Base-by-base conservation (phyloP, 2,113 vertebrate genomes). In the Melierax canorus region DNA sequence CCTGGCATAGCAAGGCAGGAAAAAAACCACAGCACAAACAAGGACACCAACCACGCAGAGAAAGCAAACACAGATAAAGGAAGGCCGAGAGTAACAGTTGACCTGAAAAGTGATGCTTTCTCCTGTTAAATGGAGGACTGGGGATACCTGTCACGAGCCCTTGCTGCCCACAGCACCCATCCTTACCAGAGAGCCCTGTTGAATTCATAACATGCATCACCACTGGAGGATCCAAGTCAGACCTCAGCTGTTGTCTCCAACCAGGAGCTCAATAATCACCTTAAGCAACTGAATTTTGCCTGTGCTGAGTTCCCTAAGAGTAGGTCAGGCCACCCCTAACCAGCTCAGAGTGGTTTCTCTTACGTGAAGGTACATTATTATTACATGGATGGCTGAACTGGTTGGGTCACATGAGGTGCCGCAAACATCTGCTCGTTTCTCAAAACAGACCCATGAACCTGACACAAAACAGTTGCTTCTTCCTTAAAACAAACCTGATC, bases 361-460 rank as follows among this genome's bases (percentile, higher is more conserved):
- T 48, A 32, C 18, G 13, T 4, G 18, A 82, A 48, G 15, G 51
- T 58, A 77, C 17, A 56, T 10, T 58, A 60, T 53, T 58, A 34
- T 26, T 32, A 53, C 27, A 45, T 21, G 12, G 38, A 58, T 18
- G 41, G 46, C 15, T 48, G 76, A 83, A 72, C 27, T 2, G 1
- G 1, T 1, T 63, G 62, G 27, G n/a, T 30, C 2, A 9, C 45
- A 24, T 3, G 15, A 75, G 41, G 4, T 6, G 4, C 60, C 62
- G 32, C 9, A 43, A 51, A 53, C 18, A 36, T 63, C 69, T 48
- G 58, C 13, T 56, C 21, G 15, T 45, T 85, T 22, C n/a, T 77
- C 24, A 38, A 22, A 69, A 56, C 26, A 69, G 29, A 34, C 16
- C 32, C 30, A 23, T 6, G 45, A 74, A 36, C 21, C 24, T 3